A percentile compares a stretch with the other conserved stretches of the same genome.
Conservation (phyloP, 1,140 invertebrate genomes). For the Cryptotermes secundus region DNA sequence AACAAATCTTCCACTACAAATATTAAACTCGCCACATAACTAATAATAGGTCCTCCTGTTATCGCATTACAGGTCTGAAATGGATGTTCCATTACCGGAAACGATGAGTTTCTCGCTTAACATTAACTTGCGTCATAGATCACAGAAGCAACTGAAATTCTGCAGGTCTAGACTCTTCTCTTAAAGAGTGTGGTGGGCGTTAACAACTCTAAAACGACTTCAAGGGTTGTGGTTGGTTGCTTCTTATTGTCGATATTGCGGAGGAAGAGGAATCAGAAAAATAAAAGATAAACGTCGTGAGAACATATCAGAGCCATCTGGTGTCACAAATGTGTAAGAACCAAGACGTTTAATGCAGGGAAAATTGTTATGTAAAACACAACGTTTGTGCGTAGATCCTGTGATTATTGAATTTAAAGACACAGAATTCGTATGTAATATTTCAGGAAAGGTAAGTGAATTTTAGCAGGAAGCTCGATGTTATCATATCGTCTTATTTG, state of each 20-base stretch:
- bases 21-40: no score
- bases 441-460: no score
- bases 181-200: background rate
- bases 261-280: background rate
- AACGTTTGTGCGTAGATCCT: background rate
- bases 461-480: no score
- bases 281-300: no score
- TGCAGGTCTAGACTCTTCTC: background rate
- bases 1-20: no score
- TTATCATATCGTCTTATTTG: no score
- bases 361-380: background rate
- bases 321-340: background rate
- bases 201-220: background rate
- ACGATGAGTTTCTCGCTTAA: no score
- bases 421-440: no score
- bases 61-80: no score
- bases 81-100: no score
- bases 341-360: background rate
- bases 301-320: conserved; percentile 1
- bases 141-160: background rate
- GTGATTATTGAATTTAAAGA: no score
- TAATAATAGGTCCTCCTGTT: no score
- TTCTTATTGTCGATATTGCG: background rate
- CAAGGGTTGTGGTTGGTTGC: background rate
- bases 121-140: background rate